Evolutionary conservation across 2,113 vertebrate genomes (phyloP), one percentile per base, ranked within the genome.

Genomic region (Nibea coibor): DNA sequence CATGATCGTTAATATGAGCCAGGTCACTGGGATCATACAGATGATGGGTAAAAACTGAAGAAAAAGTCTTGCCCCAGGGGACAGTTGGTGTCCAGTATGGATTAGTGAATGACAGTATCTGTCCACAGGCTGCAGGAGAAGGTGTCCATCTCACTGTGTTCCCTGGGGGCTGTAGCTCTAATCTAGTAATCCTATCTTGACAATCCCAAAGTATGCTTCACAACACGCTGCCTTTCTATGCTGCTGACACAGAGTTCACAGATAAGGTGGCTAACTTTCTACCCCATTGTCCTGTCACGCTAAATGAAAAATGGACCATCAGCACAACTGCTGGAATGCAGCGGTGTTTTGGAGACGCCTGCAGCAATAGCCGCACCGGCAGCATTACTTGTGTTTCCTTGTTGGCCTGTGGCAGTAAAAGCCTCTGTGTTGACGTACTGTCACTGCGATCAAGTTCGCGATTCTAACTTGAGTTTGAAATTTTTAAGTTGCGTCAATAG

Each of bases 221-320:
- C 64, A 86, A 82, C 82, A 82, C 35, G 17, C 17, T 58, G 71
- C 71, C 59, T 71, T 70, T 75, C 64, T 48, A 35, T 64, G 17
- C 72, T 54, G 50, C 64, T 39, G 81, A 85, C 81, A 50, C n/a
- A 10, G 74, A 86, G 87, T 91, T 91, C 83, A 80, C 82, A 80
- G 88, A 91, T 92, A 92, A 87, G 91, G 85, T 90, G 72, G 82
- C 76, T 89, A 90, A 90, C 90, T 89, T 92, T 91, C 87, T 72
- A 90, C 90, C 85, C 84, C 81, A 89, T 92, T 93, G 90, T 92
- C 78, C 87, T 90, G 90, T 93, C 90, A 93, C 24, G 42, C 59
- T 9, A 20, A 58, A 82, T 88, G 90, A 93, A 77, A 89, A 91
- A 92, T 91, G 80, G 82, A 59, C 75, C 68, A 28, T 86, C 26